Conservation (phyloP, 1,140 invertebrate species). For the Sinella curviseta region DNA sequence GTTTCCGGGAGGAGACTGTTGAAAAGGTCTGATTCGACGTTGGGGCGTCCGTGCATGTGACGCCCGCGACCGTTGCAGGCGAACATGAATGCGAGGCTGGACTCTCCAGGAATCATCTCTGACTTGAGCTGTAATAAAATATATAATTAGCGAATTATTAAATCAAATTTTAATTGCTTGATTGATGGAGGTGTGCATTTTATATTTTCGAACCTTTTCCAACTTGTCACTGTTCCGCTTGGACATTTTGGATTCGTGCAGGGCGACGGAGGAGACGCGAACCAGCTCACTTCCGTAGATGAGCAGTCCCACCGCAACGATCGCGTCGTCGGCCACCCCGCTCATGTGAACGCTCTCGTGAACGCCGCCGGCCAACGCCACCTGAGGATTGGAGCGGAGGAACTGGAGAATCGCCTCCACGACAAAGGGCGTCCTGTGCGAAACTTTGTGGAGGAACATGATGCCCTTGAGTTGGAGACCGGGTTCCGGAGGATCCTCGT, state of each 20-base stretch:
- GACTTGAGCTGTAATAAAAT: slow-evolving; percentile 52
- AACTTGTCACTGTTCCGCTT: slow-evolving; percentile 29
- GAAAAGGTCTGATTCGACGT: slow-evolving; percentile 63
- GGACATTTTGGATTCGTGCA: slow-evolving; percentile 28
- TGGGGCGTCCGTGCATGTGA: slow-evolving; percentile 52
- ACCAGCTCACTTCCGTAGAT: slow-evolving; percentile 13
- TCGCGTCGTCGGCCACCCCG: slow-evolving; percentile 9
- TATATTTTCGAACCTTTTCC: slow-evolving; percentile 22
- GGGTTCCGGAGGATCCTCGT: no score
- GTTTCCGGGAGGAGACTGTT: slow-evolving; percentile 62
- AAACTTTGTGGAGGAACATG: slow-evolving; percentile 27
- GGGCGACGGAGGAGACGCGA: slow-evolving; percentile 31
- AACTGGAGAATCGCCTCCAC: slow-evolving; percentile 2
- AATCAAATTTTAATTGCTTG: no score
- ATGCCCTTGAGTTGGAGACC: slow-evolving; percentile 45
- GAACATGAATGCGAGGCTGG: slow-evolving; percentile 63
- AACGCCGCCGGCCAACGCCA: slow-evolving; percentile 18
- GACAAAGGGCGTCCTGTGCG: not conserved
- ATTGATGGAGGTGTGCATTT: no score
- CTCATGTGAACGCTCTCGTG: not conserved
- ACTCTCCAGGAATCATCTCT: slow-evolving; percentile 51
- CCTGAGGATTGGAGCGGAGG: slow-evolving; percentile 11
- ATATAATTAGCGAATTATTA: slow-evolving; percentile 21
- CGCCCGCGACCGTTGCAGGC: slow-evolving; percentile 61
- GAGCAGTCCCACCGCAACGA: slow-evolving; percentile 20